Evolutionary conservation across 2,113 vertebrate species (phyloP), one percentile per base, ranked within the genome.

Genomic region (Heterotilapia buettikoferi): DNA sequence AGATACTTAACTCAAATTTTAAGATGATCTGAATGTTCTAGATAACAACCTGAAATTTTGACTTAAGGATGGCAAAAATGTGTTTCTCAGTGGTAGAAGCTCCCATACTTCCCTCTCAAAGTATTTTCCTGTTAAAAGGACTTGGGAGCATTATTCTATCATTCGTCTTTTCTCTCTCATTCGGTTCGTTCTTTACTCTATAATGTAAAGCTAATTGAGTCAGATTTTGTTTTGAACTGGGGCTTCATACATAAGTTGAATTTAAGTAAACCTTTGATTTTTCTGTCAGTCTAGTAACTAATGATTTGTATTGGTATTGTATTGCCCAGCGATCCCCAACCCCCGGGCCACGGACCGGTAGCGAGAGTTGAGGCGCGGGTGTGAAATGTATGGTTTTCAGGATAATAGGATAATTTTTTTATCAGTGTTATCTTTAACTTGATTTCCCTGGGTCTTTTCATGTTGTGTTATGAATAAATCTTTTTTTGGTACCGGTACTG

Each of bases 321-420:
- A 18, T 73, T 73, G n/a, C n/a, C 38, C 29, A 19, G 3, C 0
- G 0, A 11, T 63, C 59, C 16, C 5, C 16, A 61, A 61, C 9
- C 57, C 2, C 29, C 2, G 1, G 29, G 29, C 29, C 59, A 63
- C 19, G 16, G 59, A 63, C 9, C 6, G 9, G 59, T 63, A 63
- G 59, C 0, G 33, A 63, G 59, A 63, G 1, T 63, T 63, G 59
- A 63, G 31, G 29, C 6, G 16, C 16, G 0, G 16, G 29, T 63
- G 59, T 36, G 29, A 63, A 36, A 63, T 63, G 9, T 63, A 63
- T 36, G 29, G 29, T 63, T 63, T 63, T 63, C 0, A 0, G 57
- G 57, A 33, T 61, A 61, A 61, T 61, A 33, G 16, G 1, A 4
- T 63, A 6, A 33, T 19, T 0, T 33, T 61, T 63, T 3, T 36